Conservation (phyloP, 2,888 invertebrate genomes). For the Pristionchus entomophagus region DNA sequence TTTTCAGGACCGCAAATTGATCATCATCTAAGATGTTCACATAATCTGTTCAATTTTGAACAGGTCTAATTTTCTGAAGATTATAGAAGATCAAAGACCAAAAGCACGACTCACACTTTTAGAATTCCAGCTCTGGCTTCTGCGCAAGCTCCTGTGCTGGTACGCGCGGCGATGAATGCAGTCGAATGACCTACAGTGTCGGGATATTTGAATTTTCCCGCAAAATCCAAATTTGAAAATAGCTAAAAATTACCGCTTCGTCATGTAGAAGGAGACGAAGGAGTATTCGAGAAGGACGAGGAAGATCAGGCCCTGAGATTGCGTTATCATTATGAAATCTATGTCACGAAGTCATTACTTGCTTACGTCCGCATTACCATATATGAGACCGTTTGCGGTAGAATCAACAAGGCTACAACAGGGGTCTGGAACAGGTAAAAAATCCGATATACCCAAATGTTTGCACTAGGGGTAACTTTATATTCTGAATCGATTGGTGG, state of each 20-base stretch:
- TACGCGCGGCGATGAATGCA: conserved; percentile 38
- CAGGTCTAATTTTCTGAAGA: background rate
- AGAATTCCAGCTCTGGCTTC: conserved; percentile 14
- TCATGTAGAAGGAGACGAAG: conserved; percentile 74
- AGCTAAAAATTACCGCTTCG: conserved; percentile 55
- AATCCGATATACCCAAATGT: too few species aligned
- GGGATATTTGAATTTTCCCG: background rate
- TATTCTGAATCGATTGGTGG: too few species aligned
- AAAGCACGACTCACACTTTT: conserved; percentile 1
- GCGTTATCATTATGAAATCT: conserved; percentile 44
- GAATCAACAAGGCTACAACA: too few species aligned
- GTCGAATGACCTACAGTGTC: conserved; percentile 33
- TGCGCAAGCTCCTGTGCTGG: conserved; percentile 22
- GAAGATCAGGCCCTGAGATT: conserved; percentile 71
- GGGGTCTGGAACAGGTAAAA: too few species aligned
- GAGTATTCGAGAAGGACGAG: conserved; percentile 75
- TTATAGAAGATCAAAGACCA: background rate
- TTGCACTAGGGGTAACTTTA: too few species aligned
- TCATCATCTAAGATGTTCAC: too few species aligned
- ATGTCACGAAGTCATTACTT: too few species aligned
- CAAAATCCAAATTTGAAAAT: background rate
- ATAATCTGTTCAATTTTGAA: too few species aligned
- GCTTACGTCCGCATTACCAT: too few species aligned
- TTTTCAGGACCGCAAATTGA: too few species aligned
- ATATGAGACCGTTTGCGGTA: too few species aligned